These are phyloP conservation scores for Xenopus tropicalis DNA, from an alignment of 2,113 vertebrate genomes.

Conservation along the genomic window DNA sequence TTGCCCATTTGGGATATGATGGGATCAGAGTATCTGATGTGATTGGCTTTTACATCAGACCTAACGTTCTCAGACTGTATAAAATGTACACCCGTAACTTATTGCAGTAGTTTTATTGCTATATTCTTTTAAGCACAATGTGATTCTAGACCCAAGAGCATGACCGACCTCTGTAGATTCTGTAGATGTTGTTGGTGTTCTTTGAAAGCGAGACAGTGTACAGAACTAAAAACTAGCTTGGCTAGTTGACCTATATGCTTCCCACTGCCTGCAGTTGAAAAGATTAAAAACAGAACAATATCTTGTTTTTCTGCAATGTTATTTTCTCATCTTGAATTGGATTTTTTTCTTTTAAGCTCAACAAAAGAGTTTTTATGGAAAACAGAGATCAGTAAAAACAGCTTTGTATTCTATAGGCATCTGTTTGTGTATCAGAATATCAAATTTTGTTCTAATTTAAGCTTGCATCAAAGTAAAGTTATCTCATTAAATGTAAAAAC, in stretches of 20 bases:
- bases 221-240: conserved; percentile 40
- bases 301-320: conserved; percentile 36
- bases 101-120: conserved; percentile 38
- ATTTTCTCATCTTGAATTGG: conserved; percentile 39
- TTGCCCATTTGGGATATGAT: conserved; percentile 17
- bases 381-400: background rate
- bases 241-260: conserved; percentile 42
- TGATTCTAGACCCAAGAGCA: conserved; percentile 36
- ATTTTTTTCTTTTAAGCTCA: conserved; percentile 34
- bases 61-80: conserved; percentile 36
- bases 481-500: background rate
- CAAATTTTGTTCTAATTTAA: background rate
- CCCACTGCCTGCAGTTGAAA: conserved; percentile 42
- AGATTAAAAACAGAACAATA: conserved; percentile 46
- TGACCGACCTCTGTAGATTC: conserved; percentile 41
- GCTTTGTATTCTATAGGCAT: background rate
- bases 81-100: conserved; percentile 41
- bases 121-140: conserved; percentile 38
- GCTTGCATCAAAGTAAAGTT: background rate
- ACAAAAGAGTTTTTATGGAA: conserved; percentile 18
- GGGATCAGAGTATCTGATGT: conserved; percentile 32
- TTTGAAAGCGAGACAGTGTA: conserved; percentile 34
- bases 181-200: conserved; percentile 36
- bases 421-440: background rate
- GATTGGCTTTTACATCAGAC: conserved; percentile 37